These are phyloP conservation scores for Astyanax mexicanus DNA, from an alignment of 2,797 vertebrate genomes.

Conservation along the genomic window DNA sequence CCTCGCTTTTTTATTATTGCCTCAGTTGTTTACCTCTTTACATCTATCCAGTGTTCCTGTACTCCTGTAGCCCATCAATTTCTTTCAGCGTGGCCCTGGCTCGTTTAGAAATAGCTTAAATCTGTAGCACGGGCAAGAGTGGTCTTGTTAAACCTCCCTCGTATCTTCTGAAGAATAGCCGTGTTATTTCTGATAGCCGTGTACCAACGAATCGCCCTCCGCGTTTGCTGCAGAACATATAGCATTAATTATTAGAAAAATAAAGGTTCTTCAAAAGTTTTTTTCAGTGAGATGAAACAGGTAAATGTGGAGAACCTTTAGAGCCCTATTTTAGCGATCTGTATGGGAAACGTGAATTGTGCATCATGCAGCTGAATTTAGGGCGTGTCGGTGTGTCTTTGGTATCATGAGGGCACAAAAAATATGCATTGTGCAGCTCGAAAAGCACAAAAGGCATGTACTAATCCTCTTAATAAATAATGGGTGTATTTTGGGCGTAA, in stretches of 20 bases:
- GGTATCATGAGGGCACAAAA: too few relatives aligned
- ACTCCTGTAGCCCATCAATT: slow-evolving; percentile 49
- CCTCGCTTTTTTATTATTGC: slow-evolving; percentile 52
- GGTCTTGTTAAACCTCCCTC: slow-evolving; percentile 31
- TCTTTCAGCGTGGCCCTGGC: slow-evolving; percentile 1
- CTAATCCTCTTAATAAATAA: too few relatives aligned
- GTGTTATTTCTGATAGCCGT: slow-evolving; percentile 20
- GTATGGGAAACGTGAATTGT: too few relatives aligned
- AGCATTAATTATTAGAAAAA: not conserved
- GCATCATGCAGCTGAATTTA: too few relatives aligned
- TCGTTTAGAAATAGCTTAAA: slow-evolving; percentile 43
- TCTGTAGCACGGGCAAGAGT: slow-evolving; percentile 16
- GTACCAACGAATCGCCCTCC: not conserved
- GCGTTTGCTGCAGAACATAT: not conserved
- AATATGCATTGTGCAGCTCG: too few relatives aligned
- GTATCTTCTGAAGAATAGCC: slow-evolving; percentile 9
- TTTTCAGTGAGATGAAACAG: too few relatives aligned
- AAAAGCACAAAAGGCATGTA: too few relatives aligned
- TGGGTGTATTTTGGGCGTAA: too few relatives aligned
- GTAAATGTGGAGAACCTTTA: too few relatives aligned
- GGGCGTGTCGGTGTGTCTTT: too few relatives aligned
- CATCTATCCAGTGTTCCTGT: slow-evolving; percentile 30
- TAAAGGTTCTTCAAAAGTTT: too few relatives aligned
- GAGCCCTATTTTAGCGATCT: too few relatives aligned
- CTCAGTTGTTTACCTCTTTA: slow-evolving; percentile 56